Percentiles rank a stretch among this genome's conserved stretches.
phyloP scores from a whole-genome alignment of 2,888 invertebrate species.

The Galerucella pusilla region DNA sequence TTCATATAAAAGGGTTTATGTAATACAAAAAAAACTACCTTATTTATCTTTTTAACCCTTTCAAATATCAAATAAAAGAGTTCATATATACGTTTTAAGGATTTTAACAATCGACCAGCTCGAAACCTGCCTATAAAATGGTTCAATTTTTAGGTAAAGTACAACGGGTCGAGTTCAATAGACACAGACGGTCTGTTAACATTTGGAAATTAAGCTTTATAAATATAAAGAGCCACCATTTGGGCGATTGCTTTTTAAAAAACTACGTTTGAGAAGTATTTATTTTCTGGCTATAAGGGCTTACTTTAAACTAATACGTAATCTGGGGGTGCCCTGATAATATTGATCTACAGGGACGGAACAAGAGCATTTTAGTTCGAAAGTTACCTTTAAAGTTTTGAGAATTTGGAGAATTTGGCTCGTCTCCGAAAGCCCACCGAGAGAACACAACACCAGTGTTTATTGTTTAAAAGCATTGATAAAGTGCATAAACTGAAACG shows the following conservation, averaged over 20 bases:
- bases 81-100: constrained; percentile 49
- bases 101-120: constrained; percentile 45
- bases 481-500: no score
- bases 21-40: constrained; percentile 53
- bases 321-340: constrained; percentile 42
- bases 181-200: constrained; percentile 31
- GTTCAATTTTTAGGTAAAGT: constrained; percentile 27
- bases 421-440: no score
- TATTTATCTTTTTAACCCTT: constrained; percentile 57
- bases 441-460: no score
- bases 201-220: constrained; percentile 39
- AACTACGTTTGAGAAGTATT: constrained; percentile 48
- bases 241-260: constrained; percentile 42
- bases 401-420: no score
- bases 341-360: constrained; percentile 7
- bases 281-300: constrained; percentile 47
- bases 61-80: constrained; percentile 51
- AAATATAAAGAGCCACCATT: constrained; percentile 20
- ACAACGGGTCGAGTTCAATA: constrained; percentile 38
- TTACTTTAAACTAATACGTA: constrained; percentile 48
- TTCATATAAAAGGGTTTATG: constrained; percentile 48
- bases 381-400: no score
- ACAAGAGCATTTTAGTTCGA: neutral
- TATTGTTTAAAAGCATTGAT: no score
- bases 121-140: constrained; percentile 22